Percentiles rank a stretch among this genome's conserved stretches.
Conservation (phyloP, 2,113 vertebrate species). For the Emberiza fucata region DNA sequence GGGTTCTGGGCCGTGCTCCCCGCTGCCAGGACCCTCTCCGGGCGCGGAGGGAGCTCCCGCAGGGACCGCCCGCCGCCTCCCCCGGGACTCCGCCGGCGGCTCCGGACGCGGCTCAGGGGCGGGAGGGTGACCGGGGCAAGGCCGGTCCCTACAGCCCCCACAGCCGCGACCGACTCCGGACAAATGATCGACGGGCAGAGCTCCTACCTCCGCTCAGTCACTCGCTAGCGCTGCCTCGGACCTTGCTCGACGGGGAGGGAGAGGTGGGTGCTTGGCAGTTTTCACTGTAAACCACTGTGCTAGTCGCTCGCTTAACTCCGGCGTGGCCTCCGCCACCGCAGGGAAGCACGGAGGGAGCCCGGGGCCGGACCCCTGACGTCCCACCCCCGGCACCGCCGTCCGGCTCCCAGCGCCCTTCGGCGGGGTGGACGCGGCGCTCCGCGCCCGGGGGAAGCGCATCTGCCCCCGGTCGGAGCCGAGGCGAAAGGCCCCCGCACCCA, state of each 20-base stretch:
- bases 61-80: neutral
- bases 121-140: neutral
- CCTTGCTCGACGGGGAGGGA: neutral
- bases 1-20: neutral
- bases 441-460: neutral
- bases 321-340: neutral
- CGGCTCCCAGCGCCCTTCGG: neutral
- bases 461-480: neutral
- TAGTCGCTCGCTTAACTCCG: neutral
- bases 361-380: neutral
- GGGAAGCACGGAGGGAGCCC: neutral
- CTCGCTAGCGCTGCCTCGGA: neutral
- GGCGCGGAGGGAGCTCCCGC: neutral
- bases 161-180: neutral
- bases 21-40: neutral
- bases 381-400: fast-evolving
- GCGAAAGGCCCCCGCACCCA: neutral
- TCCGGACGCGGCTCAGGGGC: neutral
- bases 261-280: neutral
- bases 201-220: neutral
- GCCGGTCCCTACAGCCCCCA: neutral
- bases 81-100: neutral
- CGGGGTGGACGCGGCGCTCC: fast-evolving
- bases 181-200: neutral
- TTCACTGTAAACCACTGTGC: neutral